Conservation (phyloP, 2,113 vertebrate species). For the Cromileptes altivelis region DNA sequence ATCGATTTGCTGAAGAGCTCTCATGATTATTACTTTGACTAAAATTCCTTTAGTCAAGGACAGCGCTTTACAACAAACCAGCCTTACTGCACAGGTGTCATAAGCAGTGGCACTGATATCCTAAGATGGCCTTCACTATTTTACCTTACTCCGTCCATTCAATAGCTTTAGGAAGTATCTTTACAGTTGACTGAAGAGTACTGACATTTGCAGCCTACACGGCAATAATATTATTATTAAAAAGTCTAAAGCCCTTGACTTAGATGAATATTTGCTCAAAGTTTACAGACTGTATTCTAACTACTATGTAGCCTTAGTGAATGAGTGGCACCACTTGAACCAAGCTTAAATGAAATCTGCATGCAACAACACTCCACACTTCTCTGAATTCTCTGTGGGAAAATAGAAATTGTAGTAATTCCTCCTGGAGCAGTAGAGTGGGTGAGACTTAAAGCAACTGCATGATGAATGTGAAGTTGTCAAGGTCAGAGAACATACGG, state of each 20-base stretch:
- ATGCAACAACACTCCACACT: constrained; percentile 28
- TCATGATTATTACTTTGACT: constrained; percentile 23
- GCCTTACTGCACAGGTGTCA: constrained; percentile 29
- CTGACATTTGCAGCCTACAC: constrained; percentile 50
- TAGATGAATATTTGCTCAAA: constrained; percentile 34
- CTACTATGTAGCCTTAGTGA: constrained; percentile 30
- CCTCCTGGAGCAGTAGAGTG: not conserved
- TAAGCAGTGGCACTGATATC: constrained; percentile 26
- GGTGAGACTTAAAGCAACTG: not conserved
- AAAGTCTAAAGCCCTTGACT: constrained; percentile 53
- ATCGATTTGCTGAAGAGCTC: constrained; percentile 29
- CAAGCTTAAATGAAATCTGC: constrained; percentile 36
- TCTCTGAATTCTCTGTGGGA: constrained; percentile 17
- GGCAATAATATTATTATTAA: constrained; percentile 41
- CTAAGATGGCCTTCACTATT: constrained; percentile 29
- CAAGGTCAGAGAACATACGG: not conserved
- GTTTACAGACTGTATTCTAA: constrained; percentile 42
- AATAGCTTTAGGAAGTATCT: constrained; percentile 46
- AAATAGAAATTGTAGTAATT: constrained; percentile 18
- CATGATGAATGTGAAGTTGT: not conserved
- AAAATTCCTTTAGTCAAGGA: constrained; percentile 18
- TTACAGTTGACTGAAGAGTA: constrained; percentile 40
- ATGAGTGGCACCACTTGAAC: constrained; percentile 58
- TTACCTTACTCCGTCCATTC: constrained; percentile 20
- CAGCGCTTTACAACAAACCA: constrained; percentile 11